These are phyloP conservation scores for Merluccius polli DNA, from an alignment of 2,797 vertebrate species.

Conservation along the genomic window DNA sequence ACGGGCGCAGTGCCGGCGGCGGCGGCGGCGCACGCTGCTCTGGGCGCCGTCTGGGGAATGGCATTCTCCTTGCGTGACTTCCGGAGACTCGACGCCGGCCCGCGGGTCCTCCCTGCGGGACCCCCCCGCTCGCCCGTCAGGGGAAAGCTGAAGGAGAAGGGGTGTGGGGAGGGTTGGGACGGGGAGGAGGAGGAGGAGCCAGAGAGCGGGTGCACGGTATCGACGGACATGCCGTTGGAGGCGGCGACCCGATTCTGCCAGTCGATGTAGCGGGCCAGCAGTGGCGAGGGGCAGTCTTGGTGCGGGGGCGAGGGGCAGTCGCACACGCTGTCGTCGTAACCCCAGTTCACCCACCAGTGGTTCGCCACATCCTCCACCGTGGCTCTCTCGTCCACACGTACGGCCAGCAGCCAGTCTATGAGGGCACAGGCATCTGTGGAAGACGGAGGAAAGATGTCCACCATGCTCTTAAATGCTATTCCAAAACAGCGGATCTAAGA, in stretches of 20 bases:
- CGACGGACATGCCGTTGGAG: constrained; percentile 25
- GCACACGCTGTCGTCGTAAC: constrained; percentile 77
- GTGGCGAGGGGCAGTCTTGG: constrained; percentile 76
- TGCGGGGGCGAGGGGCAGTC: constrained; percentile 71
- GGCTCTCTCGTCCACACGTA: constrained; percentile 73
- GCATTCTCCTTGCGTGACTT: constrained; percentile 78
- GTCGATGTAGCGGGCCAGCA: constrained; percentile 81
- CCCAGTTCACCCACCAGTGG: constrained; percentile 89
- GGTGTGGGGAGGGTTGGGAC: constrained; percentile 31
- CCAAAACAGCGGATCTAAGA: neutral
- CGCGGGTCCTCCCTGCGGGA: constrained; percentile 25
- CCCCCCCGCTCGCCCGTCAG: constrained; percentile 43
- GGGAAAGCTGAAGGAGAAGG: constrained; percentile 59
- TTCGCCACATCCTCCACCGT: constrained; percentile 83
- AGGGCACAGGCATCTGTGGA: constrained; percentile 77
- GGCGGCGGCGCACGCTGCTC: constrained; percentile 35
- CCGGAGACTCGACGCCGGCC: constrained; percentile 62
- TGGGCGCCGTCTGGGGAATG: constrained; percentile 61
- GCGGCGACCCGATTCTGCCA: constrained; percentile 73
- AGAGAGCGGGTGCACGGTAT: constrained; percentile 30
- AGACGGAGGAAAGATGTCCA: neutral
- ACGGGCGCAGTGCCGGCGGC: constrained; percentile 17
- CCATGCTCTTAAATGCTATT: neutral
- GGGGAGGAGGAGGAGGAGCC: constrained; percentile 28
- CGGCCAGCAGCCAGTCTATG: constrained; percentile 81